A percentile compares a stretch with the other conserved stretches of the same genome.
Conservation (phyloP, 2,888 invertebrate species). For the Hololepta plana region DNA sequence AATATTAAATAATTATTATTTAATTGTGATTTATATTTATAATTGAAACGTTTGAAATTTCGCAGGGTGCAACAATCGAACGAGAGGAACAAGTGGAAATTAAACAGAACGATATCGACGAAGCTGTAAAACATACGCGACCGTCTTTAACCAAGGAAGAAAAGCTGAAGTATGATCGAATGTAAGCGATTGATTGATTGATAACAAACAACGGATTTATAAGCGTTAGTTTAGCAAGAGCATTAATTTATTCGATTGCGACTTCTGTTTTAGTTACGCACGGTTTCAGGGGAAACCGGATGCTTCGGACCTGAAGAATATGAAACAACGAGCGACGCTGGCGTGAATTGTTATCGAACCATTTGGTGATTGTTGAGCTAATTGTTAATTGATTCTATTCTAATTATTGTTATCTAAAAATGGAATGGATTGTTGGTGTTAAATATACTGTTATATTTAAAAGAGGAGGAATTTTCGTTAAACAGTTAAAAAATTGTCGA, state of each 20-base stretch:
- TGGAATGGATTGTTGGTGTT: slow-evolving; percentile 6
- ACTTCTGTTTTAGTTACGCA: slow-evolving; percentile 25
- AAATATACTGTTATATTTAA: slow-evolving; percentile 6
- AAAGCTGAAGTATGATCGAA: slow-evolving; percentile 49
- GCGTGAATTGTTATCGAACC: slow-evolving; percentile 19
- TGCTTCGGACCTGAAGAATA: slow-evolving; percentile 16
- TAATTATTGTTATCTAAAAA: too few relatives aligned
- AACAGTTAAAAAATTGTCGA: too few relatives aligned
- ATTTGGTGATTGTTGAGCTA: too few relatives aligned
- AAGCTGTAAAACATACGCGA: slow-evolving; percentile 48
- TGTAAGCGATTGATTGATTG: slow-evolving; percentile 56
- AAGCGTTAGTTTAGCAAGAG: too few relatives aligned
- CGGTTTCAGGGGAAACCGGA: slow-evolving; percentile 19
- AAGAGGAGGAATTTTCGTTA: too few relatives aligned
- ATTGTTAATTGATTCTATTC: too few relatives aligned
- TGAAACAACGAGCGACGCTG: slow-evolving; percentile 20
- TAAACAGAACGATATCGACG: slow-evolving; percentile 41
- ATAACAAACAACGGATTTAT: too few relatives aligned
- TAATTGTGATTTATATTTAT: too few relatives aligned
- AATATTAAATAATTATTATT: too few relatives aligned
- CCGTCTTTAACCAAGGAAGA: slow-evolving; percentile 61
- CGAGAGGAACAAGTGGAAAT: too few relatives aligned
- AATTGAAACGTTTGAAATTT: slow-evolving; percentile 3
- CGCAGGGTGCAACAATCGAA: too few relatives aligned
- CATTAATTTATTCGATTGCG: too few relatives aligned